Evolutionary conservation across 2,797 vertebrate genomes (phyloP).

Genomic region (Helarctos malayanus): DNA sequence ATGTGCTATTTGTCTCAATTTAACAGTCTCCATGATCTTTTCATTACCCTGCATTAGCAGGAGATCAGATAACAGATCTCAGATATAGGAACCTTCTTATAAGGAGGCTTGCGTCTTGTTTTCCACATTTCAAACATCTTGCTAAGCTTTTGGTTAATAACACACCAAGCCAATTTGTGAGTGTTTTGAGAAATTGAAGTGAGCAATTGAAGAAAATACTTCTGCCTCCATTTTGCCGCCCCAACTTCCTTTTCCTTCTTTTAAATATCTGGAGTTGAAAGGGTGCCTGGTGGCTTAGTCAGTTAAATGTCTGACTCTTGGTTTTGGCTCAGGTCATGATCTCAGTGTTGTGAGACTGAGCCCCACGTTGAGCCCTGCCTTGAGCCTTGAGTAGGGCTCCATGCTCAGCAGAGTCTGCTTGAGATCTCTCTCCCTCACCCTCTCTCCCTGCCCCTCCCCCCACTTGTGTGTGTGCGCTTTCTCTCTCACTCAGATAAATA

Average conservation of each 20-base stretch:
- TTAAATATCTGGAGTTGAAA: slow-evolving; percentile 35
- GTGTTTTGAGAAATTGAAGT: neutral
- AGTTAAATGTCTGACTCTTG: neutral
- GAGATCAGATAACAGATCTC: neutral
- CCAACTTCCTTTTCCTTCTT: neutral
- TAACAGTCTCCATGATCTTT: slow-evolving; percentile 29
- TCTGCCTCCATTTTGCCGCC: neutral
- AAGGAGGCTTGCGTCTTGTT: neutral
- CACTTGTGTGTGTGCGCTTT: neutral
- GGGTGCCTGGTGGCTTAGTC: neutral
- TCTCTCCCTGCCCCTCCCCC: neutral
- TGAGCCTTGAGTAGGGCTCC: neutral
- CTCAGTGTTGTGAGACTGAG: neutral
- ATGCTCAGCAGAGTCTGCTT: neutral
- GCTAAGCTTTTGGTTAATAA: slow-evolving; percentile 11
- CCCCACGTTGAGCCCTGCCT: neutral
- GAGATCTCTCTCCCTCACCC: neutral
- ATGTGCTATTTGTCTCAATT: neutral
- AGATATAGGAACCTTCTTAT: neutral
- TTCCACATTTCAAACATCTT: slow-evolving; percentile 17
- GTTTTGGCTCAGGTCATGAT: neutral
- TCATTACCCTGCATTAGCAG: neutral
- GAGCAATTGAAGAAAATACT: neutral
- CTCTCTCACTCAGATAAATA: neutral
- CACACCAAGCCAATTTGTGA: neutral